Conservation (phyloP, 2,113 vertebrate genomes). For the Brienomyrus longianalis region DNA sequence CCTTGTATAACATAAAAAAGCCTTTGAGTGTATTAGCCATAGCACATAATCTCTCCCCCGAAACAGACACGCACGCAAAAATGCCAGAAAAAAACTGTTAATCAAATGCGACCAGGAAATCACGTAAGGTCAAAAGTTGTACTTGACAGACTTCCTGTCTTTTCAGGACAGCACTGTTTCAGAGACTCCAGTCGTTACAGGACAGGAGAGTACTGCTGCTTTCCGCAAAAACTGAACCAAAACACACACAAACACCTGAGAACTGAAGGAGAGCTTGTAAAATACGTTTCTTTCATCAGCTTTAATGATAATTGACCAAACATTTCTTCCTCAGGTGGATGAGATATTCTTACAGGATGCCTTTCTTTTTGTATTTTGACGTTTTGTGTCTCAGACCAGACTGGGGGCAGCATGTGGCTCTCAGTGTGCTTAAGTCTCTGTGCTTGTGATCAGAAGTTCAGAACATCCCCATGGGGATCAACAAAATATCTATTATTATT, state of each 20-base stretch:
- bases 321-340: too few species aligned
- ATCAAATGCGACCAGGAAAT: not conserved
- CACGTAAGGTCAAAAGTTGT: not conserved
- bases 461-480: too few species aligned
- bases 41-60: not conserved
- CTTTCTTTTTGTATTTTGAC: too few species aligned
- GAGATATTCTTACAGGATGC: too few species aligned
- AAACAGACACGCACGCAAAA: not conserved
- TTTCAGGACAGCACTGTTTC: not conserved
- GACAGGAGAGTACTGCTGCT: not conserved
- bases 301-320: too few species aligned
- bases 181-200: not conserved
- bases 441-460: too few species aligned
- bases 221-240: not conserved
- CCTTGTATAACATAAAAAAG: not conserved
- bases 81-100: not conserved
- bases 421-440: too few species aligned
- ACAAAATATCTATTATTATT: too few species aligned
- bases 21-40: not conserved
- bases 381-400: not conserved
- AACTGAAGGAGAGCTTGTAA: not conserved
- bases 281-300: too few species aligned
- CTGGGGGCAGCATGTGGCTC: not conserved
- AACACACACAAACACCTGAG: not conserved
- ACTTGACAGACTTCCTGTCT: not conserved